Conservation (phyloP, 2,888 invertebrate species). For the Gonocerus acuteangulatus region DNA sequence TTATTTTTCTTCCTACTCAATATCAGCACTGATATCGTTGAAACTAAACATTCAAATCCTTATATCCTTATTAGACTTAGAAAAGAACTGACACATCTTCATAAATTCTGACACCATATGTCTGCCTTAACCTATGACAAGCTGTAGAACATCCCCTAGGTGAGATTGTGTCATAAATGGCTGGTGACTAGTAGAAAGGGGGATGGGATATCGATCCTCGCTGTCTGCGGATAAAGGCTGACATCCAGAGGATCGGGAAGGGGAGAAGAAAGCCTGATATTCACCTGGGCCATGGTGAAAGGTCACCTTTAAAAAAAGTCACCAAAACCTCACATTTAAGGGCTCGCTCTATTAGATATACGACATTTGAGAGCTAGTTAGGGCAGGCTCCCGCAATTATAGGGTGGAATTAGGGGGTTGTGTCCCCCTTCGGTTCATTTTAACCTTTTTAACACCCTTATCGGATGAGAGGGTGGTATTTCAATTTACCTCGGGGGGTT, state of each 20-base stretch:
- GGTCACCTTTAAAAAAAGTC: conserved; percentile 23
- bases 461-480: conserved; percentile 33
- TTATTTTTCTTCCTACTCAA: too few species aligned
- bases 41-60: too few species aligned
- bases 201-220: too few species aligned
- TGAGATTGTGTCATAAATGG: too few species aligned
- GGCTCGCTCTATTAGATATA: conserved; percentile 21
- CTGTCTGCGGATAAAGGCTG: conserved; percentile 1
- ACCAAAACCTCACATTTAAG: conserved; percentile 18
- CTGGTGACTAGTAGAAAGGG: too few species aligned
- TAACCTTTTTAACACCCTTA: conserved; percentile 39
- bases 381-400: conserved; percentile 14
- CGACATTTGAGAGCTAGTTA: conserved; percentile 27
- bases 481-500: conserved; percentile 28
- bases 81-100: too few species aligned
- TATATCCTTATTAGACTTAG: too few species aligned
- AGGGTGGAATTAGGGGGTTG: too few species aligned
- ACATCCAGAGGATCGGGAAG: neutral
- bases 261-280: neutral
- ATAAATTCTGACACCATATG: too few species aligned
- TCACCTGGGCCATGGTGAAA: conserved; percentile 12
- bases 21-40: too few species aligned
- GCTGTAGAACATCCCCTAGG: too few species aligned
- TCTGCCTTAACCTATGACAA: too few species aligned
- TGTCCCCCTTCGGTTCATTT: conserved; percentile 36